Base-by-base conservation (phyloP, 1,140 invertebrate genomes). In the Diplogasteroides magnus region DNA sequence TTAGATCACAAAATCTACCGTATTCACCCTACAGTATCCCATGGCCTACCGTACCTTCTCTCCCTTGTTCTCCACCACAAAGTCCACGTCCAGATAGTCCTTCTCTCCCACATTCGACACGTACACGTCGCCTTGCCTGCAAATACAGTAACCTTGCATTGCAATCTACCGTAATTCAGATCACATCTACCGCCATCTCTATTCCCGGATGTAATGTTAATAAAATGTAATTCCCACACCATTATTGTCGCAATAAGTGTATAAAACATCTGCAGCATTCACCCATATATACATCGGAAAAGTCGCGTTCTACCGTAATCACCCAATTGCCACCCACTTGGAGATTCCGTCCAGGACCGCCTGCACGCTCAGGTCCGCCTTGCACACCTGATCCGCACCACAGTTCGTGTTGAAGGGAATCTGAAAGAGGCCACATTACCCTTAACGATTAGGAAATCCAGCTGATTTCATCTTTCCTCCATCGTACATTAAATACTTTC, bases 321-420 rank as follows among this genome's bases (percentile, higher is more conserved):
- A 19, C 37, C 19, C 37, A 48, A 48, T 48, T 19, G 37, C 37
- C 37, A 26, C 64, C 57, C 23, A 67, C 65, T 58, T 23, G 23
- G 64, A 65, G n/a, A 72, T 65, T 31, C 61, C 70, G 23, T 60
- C 57, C 64, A 72, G 67, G 0, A 60, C 59, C 2, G 70, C 70
- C 57, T 62, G 61, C 70, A 72, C n/a, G 2, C 60, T 62, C 28
- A 72, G 59, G 62, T 72, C 70, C 28, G 70, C 62, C 65, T 72
- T 64, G 57, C 70, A 72, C 11, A 59, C 60, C 26, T 72, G 70
- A 67, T 72, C 70, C n/a, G 66, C 64, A 56, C 70, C 70, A 37
- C 70, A 72, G 31, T 58, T 64, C 23, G 70, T 72, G 57, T 72
- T 72, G 48, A 72, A 72, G 6, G 70, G 70, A 68, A 73, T 61